Evolutionary conservation across 2,113 vertebrate genomes (phyloP).

Genomic region (Macheiramphus alcinus): DNA sequence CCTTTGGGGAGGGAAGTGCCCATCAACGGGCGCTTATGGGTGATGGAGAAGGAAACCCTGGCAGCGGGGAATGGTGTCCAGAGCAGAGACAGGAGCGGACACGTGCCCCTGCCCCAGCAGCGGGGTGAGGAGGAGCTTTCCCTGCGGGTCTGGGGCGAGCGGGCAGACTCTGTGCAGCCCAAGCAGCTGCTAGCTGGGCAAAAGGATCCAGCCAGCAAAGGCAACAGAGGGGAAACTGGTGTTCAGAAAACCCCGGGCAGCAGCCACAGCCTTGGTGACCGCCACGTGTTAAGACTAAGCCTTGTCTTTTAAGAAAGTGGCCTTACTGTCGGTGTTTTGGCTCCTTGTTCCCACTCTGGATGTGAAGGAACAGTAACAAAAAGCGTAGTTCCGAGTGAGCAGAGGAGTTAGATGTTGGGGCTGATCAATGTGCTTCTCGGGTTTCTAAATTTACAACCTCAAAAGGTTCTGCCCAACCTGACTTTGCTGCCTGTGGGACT

Average conservation of each 20-base stretch:
- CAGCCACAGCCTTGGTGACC: background rate
- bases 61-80: background rate
- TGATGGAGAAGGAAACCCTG: background rate
- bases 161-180: background rate
- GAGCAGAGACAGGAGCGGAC: background rate
- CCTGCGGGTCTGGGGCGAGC: rapidly evolving
- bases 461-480: background rate
- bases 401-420: background rate
- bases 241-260: rapidly evolving
- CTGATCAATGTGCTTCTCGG: background rate
- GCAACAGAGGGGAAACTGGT: background rate
- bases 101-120: rapidly evolving
- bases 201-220: background rate
- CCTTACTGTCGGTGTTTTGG: background rate
- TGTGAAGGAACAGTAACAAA: background rate
- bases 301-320: background rate
- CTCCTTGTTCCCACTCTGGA: background rate
- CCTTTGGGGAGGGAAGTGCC: background rate
- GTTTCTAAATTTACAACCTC: background rate
- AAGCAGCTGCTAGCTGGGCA: background rate
- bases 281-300: background rate
- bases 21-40: rapidly evolving
- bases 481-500: background rate
- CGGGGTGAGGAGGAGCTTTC: background rate
- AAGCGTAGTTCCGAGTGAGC: background rate